These are phyloP conservation scores for Parnassius apollo DNA, from an alignment of 2,888 invertebrate genomes.

Conservation along the genomic window DNA sequence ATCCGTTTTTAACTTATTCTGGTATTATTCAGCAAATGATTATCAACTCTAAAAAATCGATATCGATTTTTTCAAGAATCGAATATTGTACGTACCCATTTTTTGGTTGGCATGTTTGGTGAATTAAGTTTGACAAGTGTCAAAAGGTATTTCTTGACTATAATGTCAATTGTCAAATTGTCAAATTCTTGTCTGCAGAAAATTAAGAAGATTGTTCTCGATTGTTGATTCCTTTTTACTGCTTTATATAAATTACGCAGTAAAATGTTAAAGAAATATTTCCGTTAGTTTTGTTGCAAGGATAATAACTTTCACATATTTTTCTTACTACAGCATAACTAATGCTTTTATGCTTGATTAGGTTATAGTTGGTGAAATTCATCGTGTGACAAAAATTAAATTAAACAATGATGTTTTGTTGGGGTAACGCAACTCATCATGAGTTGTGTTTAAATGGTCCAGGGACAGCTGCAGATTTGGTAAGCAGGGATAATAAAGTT, in stretches of 20 bases:
- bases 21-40: too few species aligned
- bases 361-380: constrained; percentile 51
- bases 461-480: constrained; percentile 60
- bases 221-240: constrained; percentile 32
- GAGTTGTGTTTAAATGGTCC: constrained; percentile 69
- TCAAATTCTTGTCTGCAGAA: constrained; percentile 16
- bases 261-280: constrained; percentile 20
- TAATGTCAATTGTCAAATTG: too few species aligned
- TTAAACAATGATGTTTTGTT: constrained; percentile 70
- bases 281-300: constrained; percentile 2
- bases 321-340: background rate
- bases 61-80: too few species aligned
- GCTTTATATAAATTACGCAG: constrained; percentile 26
- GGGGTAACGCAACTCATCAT: constrained; percentile 77
- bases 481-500: constrained; percentile 40
- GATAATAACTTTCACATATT: constrained; percentile 4
- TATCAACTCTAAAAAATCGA: too few species aligned
- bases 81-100: too few species aligned
- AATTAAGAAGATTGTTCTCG: constrained; percentile 66
- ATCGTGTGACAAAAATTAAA: constrained; percentile 34
- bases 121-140: too few species aligned
- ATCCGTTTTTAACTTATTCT: too few species aligned
- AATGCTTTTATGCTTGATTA: constrained; percentile 36
- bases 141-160: too few species aligned
- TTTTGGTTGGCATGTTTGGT: too few species aligned